Conservation (phyloP, 2,888 invertebrate species). For the Standfussiana lucernea region DNA sequence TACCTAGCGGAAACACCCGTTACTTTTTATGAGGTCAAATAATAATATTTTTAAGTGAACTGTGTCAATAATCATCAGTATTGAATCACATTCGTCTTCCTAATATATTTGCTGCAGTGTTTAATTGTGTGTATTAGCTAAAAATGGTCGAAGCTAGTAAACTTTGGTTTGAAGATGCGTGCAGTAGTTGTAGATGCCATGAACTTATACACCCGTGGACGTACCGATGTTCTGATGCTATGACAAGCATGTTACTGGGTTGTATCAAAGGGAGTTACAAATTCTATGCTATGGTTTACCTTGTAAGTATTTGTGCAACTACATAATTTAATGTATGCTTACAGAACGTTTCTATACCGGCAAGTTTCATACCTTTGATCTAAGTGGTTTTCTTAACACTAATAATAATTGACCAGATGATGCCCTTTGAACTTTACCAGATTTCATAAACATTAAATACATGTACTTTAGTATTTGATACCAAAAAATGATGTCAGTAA, state of each 20-base stretch:
- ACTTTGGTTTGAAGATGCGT: slow-evolving; percentile 86
- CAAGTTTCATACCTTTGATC: background rate
- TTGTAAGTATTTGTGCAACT: slow-evolving; percentile 79
- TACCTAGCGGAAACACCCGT: slow-evolving; percentile 17
- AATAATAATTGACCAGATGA: background rate
- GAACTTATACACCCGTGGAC: slow-evolving; percentile 90
- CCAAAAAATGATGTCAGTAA: background rate
- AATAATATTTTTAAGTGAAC: slow-evolving; percentile 30
- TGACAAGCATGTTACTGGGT: slow-evolving; percentile 82
- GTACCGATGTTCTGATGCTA: slow-evolving; percentile 83
- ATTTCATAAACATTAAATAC: background rate
- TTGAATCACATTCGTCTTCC: slow-evolving; percentile 26
- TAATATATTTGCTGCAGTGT: slow-evolving; percentile 13
- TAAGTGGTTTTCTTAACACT: background rate
- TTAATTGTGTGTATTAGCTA: slow-evolving; percentile 5
- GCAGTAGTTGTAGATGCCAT: slow-evolving; percentile 79
- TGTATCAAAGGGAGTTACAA: slow-evolving; percentile 88
- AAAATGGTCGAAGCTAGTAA: slow-evolving; percentile 90
- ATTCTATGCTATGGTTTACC: slow-evolving; percentile 89
- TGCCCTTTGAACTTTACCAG: slow-evolving; percentile 31
- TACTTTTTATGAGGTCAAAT: slow-evolving; percentile 27
- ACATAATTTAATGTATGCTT: background rate
- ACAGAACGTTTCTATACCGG: background rate
- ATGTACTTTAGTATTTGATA: background rate
- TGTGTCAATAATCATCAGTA: slow-evolving; percentile 4